Conservation (phyloP, 2,113 vertebrate species). For the Onychostoma macrolepis region DNA sequence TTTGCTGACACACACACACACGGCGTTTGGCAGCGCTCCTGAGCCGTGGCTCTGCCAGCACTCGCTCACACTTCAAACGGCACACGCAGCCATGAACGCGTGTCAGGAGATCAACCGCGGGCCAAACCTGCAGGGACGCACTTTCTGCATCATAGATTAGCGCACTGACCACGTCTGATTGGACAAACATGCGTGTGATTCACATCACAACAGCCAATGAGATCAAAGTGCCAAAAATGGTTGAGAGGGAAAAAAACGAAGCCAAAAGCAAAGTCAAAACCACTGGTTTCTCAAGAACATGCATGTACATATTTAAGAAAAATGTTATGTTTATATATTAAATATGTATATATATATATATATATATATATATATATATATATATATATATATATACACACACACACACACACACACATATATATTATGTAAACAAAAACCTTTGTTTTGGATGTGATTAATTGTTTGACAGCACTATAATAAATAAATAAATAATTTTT, state of each 20-base stretch:
- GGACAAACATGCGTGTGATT: constrained; percentile 7
- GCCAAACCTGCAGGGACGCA: not conserved
- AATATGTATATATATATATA: no score
- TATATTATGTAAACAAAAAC: no score
- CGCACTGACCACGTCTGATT: not conserved
- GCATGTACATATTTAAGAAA: no score
- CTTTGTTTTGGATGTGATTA: no score
- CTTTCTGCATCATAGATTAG: constrained; percentile 43
- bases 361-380: no score
- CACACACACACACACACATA: no score
- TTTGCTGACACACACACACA: not conserved
- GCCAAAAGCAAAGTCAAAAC: not conserved
- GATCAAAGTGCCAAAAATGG: not conserved
- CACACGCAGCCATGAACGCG: constrained; percentile 27
- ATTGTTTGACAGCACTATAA: no score
- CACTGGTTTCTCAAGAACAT: not conserved
- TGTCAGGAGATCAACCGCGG: constrained; percentile 38
- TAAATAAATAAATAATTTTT: no score
- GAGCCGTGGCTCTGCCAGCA: constrained; percentile 22
- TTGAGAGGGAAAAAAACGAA: not conserved
- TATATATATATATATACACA: no score
- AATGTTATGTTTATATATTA: no score
- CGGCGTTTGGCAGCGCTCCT: not conserved
- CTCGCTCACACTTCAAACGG: constrained; percentile 38
- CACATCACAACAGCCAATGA: not conserved